Evolutionary conservation across 1,140 invertebrate species (phyloP).

Genomic region (Diachasmimorpha longicaudata): DNA sequence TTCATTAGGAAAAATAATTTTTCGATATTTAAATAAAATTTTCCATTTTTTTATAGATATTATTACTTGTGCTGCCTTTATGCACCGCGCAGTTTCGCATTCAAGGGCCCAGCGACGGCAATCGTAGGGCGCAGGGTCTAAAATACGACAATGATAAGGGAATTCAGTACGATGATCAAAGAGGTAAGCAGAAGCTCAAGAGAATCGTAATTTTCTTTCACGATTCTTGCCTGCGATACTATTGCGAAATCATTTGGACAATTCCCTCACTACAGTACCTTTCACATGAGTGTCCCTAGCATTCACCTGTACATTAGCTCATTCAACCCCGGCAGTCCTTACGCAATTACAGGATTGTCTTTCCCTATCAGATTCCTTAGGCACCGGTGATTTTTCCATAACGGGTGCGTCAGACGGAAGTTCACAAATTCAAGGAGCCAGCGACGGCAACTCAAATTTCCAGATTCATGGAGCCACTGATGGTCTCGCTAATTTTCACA

Average conservation of each 20-base stretch:
- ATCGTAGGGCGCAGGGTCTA: conserved; percentile 54
- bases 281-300: conserved; percentile 10
- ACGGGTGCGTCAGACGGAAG: conserved; percentile 52
- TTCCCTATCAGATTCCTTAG: conserved; percentile 41
- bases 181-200: conserved; percentile 40
- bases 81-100: conserved; percentile 58
- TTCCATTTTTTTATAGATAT: conserved; percentile 37
- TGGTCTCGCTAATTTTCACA: conserved; percentile 26
- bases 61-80: conserved; percentile 47
- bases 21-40: not conserved
- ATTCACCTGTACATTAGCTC: not conserved
- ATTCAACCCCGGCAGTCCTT: not conserved
- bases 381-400: conserved; percentile 50
- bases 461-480: conserved; percentile 46
- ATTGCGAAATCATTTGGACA: not conserved
- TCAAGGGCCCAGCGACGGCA: conserved; percentile 58
- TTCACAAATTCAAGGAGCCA: conserved; percentile 53
- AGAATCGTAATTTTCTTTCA: too few species aligned
- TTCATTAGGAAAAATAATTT: too few species aligned
- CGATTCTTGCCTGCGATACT: too few species aligned
- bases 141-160: conserved; percentile 54
- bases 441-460: conserved; percentile 49
- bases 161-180: conserved; percentile 54
- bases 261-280: not conserved
- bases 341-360: conserved; percentile 3